phyloP scores from a whole-genome alignment of 1,140 invertebrate species.

The Lepidotrigona ventralis region DNA sequence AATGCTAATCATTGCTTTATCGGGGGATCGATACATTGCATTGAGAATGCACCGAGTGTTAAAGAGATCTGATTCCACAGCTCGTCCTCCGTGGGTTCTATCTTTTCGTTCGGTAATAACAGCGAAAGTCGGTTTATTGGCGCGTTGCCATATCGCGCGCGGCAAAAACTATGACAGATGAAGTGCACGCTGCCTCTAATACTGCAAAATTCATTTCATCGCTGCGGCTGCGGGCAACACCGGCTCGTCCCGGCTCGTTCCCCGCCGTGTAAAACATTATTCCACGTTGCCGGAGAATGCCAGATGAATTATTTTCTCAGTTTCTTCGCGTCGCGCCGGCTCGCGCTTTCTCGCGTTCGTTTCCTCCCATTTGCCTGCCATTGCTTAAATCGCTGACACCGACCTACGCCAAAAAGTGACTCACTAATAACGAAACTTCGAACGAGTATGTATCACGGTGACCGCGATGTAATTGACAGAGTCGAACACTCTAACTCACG shows the following conservation, averaged over 20 bases:
- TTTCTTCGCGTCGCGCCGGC: conserved; percentile 35
- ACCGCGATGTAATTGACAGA: too few relatives aligned
- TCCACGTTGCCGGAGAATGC: conserved; percentile 54
- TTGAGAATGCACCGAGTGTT: background rate
- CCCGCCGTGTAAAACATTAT: conserved; percentile 62
- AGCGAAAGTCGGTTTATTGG: conserved; percentile 44
- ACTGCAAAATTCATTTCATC: conserved; percentile 60
- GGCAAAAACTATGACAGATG: conserved; percentile 54
- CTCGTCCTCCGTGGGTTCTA: background rate
- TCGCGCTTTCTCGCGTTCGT: background rate
- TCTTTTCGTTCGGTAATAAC: conserved; percentile 30
- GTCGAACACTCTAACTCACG: too few relatives aligned
- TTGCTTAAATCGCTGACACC: background rate
- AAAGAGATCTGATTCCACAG: background rate
- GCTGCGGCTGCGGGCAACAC: conserved; percentile 18
- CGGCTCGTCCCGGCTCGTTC: background rate
- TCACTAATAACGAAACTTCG: background rate
- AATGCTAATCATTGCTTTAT: too few relatives aligned
- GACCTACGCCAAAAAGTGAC: background rate
- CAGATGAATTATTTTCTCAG: conserved; percentile 53
- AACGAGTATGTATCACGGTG: too few relatives aligned
- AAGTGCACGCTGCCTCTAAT: conserved; percentile 48
- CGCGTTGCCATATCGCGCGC: conserved; percentile 24
- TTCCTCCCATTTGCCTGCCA: background rate
- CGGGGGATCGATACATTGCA: too few relatives aligned